Base-by-base conservation (phyloP, 2,888 invertebrate genomes). In the Xylota sylvarum region DNA sequence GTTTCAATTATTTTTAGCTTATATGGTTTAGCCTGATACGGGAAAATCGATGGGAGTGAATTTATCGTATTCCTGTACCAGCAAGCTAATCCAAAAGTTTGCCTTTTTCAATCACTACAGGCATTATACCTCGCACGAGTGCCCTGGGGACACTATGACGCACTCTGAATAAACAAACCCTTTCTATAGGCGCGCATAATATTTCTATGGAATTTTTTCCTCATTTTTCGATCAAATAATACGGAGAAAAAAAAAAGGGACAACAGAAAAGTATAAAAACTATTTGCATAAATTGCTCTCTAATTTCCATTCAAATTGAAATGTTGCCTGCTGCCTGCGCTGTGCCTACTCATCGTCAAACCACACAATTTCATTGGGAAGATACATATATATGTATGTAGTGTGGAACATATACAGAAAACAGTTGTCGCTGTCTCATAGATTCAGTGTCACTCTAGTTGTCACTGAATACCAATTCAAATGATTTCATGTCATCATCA, bases 251-350 rank as follows among this genome's bases (percentile, higher is more conserved):
- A 27, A 46, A 67, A 23, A 32, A 40, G 62, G 43, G 40, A 50
- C 58, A n/a, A 72, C 43, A 37, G 6, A 4, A 76, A 30, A 10
- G 32, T 14, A 43, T 14, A 7, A 40, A 17, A 77, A 62, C 60
- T 27, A 74, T 79, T 79, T 84, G 73, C 69, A 79, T 74, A 70
- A 62, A 67, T 69, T 79, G 46, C 50, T 43, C 35, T 67, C 79
- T 84, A 79, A 84, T 84, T 79, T 84, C 64, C 79, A 84, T 84
- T 74, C 74, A 79, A 79, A 84, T 74, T 70, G 74, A 35, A 55
- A 58, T 40, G 62, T 46, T 70, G 50, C 27, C 48, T 12, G 9
- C 14, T 56, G 12, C 30, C 30, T 10, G 7, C 12, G 4, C 58
- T 17, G 27, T 40, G 40, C 14, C 27, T 30, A 35, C 4, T 5